These are phyloP conservation scores for Caenorhabditis briggsae DNA, from an alignment of 1,140 invertebrate genomes.

Conservation along the genomic window DNA sequence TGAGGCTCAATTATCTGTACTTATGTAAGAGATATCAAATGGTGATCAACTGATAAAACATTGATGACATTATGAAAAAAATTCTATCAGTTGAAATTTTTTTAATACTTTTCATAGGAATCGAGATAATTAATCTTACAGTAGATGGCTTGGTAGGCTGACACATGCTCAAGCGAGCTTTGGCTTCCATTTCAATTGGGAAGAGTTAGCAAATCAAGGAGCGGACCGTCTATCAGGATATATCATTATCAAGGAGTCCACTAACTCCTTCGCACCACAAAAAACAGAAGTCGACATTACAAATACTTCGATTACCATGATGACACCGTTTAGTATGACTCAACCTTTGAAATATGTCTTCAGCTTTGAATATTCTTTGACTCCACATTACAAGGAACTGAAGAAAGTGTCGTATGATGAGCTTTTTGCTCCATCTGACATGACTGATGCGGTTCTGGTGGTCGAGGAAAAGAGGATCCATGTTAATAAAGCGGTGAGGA, in stretches of 20 bases:
- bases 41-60: too few relatives aligned
- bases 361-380: background rate
- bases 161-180: background rate
- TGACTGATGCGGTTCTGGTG: background rate
- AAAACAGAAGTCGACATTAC: background rate
- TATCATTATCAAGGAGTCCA: background rate
- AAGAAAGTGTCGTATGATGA: background rate
- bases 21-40: too few relatives aligned
- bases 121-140: too few relatives aligned
- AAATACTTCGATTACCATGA: background rate
- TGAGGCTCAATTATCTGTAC: too few relatives aligned
- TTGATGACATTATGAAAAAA: too few relatives aligned
- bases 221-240: background rate
- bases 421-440: background rate
- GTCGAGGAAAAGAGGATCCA: background rate
- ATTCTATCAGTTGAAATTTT: too few relatives aligned
- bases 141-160: too few relatives aligned
- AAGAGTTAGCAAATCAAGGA: background rate
- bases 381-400: background rate
- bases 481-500: background rate
- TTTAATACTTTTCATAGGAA: too few relatives aligned
- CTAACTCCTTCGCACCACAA: background rate
- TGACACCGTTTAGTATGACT: background rate
- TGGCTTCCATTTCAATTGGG: background rate
- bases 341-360: background rate